These are phyloP conservation scores for Zosterops hypoxanthus DNA, from an alignment of 2,113 vertebrate genomes.

Conservation along the genomic window DNA sequence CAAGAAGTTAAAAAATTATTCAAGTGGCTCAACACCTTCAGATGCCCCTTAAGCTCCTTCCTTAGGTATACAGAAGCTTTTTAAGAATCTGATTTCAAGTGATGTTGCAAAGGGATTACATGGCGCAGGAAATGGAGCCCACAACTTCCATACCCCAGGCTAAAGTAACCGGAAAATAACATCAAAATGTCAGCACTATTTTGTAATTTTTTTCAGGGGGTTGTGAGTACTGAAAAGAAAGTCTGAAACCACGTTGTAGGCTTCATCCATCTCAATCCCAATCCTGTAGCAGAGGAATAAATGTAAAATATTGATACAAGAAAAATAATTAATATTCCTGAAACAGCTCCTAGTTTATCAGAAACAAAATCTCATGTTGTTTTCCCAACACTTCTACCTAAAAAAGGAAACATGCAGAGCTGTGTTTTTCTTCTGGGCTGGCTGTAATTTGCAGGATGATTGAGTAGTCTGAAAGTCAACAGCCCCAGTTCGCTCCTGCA, in stretches of 20 bases:
- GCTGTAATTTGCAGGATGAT: conserved; percentile 45
- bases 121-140: neutral
- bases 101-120: neutral
- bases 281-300: neutral
- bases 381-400: conserved; percentile 56
- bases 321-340: conserved; percentile 36
- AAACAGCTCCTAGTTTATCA: conserved; percentile 46
- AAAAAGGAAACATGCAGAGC: conserved; percentile 43
- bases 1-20: neutral
- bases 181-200: neutral
- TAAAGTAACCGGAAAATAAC: neutral
- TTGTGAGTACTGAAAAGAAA: neutral
- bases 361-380: conserved; percentile 37
- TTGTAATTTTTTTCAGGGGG: neutral
- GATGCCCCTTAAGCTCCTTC: neutral
- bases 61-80: neutral
- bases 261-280: conserved; percentile 16
- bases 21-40: neutral
- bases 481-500: conserved; percentile 21
- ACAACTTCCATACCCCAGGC: neutral
- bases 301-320: conserved; percentile 1
- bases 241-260: neutral
- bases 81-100: neutral
- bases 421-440: conserved; percentile 19
- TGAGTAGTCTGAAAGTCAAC: conserved; percentile 51